Conservation (phyloP, 2,888 invertebrate species). For the Protodeltote pygarga region DNA sequence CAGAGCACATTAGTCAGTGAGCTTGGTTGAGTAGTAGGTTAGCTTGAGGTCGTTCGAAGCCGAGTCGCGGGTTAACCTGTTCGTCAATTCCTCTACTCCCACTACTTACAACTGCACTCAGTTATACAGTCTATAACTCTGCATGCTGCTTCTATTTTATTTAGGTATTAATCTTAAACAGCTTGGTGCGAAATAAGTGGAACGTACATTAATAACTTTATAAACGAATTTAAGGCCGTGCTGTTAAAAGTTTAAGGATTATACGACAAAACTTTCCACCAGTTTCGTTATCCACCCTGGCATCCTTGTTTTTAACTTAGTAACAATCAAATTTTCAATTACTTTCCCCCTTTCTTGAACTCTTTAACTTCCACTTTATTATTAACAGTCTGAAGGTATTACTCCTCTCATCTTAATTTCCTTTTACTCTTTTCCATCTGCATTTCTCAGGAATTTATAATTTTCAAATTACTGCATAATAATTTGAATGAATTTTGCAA, state of each 20-base stretch:
- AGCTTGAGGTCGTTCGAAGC: slow-evolving; percentile 79
- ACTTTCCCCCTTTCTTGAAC: slow-evolving; percentile 67
- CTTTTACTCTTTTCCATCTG: slow-evolving; percentile 65
- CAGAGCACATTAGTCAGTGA: slow-evolving; percentile 82
- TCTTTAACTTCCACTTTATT: slow-evolving; percentile 65
- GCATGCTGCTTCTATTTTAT: slow-evolving; percentile 85
- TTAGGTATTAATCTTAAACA: slow-evolving; percentile 67
- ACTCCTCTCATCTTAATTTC: slow-evolving; percentile 65
- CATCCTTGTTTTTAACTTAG: slow-evolving; percentile 73
- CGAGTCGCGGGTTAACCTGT: slow-evolving; percentile 75
- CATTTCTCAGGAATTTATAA: slow-evolving; percentile 64
- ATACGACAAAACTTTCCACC: slow-evolving; percentile 54
- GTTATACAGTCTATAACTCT: slow-evolving; percentile 80
- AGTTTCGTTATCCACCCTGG: slow-evolving; percentile 67
- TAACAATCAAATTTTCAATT: slow-evolving; percentile 75
- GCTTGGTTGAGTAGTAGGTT: slow-evolving; percentile 84
- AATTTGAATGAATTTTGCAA: slow-evolving; percentile 69
- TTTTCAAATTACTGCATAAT: slow-evolving; percentile 66
- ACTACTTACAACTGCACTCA: slow-evolving; percentile 80
- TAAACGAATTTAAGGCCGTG: slow-evolving; percentile 1
- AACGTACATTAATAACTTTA: slow-evolving; percentile 26
- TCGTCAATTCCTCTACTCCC: slow-evolving; percentile 76
- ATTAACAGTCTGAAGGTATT: slow-evolving; percentile 63
- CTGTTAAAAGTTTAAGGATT: slow-evolving; percentile 26
- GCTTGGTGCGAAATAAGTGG: slow-evolving; percentile 65